Base-by-base conservation (phyloP, 1,140 invertebrate species). In the Meloidogyne exigua region DNA sequence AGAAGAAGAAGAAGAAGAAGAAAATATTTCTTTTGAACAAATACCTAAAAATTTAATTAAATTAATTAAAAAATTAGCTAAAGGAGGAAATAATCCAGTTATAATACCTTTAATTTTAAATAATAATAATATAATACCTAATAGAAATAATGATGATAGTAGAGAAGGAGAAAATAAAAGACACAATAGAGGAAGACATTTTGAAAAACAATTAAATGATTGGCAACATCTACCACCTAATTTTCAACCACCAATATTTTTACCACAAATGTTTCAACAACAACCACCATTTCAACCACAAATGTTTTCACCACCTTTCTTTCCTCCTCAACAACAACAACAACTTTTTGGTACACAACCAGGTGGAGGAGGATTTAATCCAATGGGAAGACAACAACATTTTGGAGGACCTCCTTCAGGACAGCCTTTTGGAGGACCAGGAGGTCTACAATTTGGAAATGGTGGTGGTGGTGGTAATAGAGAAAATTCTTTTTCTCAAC, bases 91-190 rank as follows among this genome's bases (percentile, higher is more conserved):
- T 18, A 57, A 57, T 57, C 49, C 49, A n/a, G 2, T 57, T 15
- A 57, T 57, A n/a, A 57, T 57, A n/a, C 49, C 49, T n/a, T 57
- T 57, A 57, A 57, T 57, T 57, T n/a, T 57, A 57, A 57, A 67
- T 42, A 67, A 67, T n/a, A 67, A 67, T 21, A 67, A 42, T 67
- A 67, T 26, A 15, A 18, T 32, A 32, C 28, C 36, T 4, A 25
- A n/a, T 42, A n/a, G n/a, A n/a, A 9, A 21, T n/a, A 67, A 67
- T 7, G 66, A 66, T 2, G 15, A n/a, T 42, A 13, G 12, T 42
- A 1, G 12, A 15, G 42, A 44, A 44, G 42, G 18, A 44, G 42
- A 18, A 44, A 2, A 44, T 15, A n/a, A 57, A n/a, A n/a, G 18
- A 7, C 4, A 9, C 0, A n/a, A 57, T 57, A n/a, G 9, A 57